These are phyloP conservation scores for Eumacrocentrus americanus DNA, from an alignment of 2,888 invertebrate species.

Conservation along the genomic window DNA sequence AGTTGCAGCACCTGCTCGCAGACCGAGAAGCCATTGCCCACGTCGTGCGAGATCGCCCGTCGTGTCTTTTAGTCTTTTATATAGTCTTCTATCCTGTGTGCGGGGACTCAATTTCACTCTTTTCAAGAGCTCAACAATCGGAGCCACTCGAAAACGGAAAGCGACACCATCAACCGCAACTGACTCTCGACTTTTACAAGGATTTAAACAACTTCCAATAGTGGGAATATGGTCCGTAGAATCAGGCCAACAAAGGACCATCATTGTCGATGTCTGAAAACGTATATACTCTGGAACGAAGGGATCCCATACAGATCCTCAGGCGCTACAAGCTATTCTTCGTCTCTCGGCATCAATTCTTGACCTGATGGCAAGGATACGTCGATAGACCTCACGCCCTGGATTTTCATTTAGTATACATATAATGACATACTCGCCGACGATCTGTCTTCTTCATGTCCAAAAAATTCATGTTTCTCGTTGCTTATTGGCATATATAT, in stretches of 20 bases:
- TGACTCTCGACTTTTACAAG: constrained; percentile 48
- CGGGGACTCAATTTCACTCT: constrained; percentile 59
- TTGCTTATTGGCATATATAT: too few species aligned
- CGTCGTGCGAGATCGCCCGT: constrained; percentile 11
- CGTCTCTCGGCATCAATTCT: not conserved
- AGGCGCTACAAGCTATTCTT: too few species aligned
- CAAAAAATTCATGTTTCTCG: not conserved
- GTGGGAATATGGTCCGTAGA: constrained; percentile 23
- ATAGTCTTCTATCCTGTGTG: constrained; percentile 26
- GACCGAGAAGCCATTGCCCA: constrained; percentile 15
- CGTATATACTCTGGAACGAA: constrained; percentile 3
- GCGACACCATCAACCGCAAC: constrained; percentile 51
- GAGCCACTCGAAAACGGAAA: constrained; percentile 54
- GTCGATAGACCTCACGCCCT: constrained; percentile 13
- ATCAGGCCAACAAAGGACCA: constrained; percentile 29
- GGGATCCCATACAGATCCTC: not conserved
- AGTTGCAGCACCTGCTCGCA: constrained; percentile 36
- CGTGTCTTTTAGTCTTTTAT: constrained; percentile 21
- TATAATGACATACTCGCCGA: not conserved
- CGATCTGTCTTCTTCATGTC: constrained; percentile 2
- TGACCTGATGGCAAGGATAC: not conserved
- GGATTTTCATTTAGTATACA: not conserved
- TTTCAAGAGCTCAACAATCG: constrained; percentile 58
- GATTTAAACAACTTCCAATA: constrained; percentile 58
- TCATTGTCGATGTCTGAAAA: constrained; percentile 27